Conservation (phyloP, 2,797 vertebrate genomes). For the Danio choprae region DNA sequence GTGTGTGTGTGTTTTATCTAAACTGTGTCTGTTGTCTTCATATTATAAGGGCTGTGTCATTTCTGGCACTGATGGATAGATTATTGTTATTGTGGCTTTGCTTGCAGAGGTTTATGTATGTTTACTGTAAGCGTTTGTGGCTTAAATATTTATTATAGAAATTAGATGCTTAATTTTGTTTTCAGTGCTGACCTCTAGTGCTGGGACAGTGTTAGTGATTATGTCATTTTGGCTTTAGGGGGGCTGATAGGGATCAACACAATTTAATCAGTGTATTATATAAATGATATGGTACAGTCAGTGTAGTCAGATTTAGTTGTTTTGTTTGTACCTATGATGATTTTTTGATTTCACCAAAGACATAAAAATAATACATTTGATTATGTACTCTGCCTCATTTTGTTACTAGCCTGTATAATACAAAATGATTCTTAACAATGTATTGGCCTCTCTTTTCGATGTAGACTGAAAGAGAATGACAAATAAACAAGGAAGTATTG, state of each 20-base stretch:
- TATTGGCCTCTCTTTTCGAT: not conserved
- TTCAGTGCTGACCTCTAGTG: conserved; percentile 52
- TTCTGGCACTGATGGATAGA: not conserved
- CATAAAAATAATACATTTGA: not conserved
- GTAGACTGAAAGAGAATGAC: not conserved
- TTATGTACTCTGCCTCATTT: not conserved
- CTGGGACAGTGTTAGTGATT: not conserved
- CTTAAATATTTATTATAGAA: too few species aligned
- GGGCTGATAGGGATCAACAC: not conserved
- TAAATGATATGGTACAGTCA: too few species aligned
- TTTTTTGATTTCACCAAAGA: not conserved
- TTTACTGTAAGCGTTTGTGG: not conserved
- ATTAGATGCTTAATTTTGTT: not conserved
- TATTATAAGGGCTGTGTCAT: conserved; percentile 27
- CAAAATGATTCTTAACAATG: not conserved
- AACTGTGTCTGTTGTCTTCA: conserved; percentile 10
- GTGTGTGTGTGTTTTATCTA: not conserved
- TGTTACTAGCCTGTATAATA: not conserved
- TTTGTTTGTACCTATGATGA: not conserved
- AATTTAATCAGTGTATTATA: not conserved
- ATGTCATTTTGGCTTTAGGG: not conserved
- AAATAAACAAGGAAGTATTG: too few species aligned
- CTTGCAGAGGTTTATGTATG: not conserved
- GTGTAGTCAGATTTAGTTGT: not conserved
- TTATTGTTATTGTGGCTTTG: not conserved